Evolutionary conservation across 2,113 vertebrate genomes (phyloP).

Genomic region (Callorhinus ursinus): DNA sequence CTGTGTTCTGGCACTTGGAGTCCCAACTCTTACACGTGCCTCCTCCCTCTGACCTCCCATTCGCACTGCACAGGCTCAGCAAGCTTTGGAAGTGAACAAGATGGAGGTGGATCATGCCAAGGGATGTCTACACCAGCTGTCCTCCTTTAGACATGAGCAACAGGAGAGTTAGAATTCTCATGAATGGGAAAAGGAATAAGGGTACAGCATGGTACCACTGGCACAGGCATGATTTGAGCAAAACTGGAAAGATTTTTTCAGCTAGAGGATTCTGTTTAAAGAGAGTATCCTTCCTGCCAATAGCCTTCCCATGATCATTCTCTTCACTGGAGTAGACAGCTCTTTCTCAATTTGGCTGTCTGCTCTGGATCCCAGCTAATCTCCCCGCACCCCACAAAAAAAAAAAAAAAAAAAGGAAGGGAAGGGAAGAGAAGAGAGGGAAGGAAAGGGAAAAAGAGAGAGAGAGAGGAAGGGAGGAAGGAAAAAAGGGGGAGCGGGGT

Average conservation of each 20-base stretch:
- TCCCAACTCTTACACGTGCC: neutral
- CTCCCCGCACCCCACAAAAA: neutral
- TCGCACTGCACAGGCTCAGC: neutral
- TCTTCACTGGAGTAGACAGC: neutral
- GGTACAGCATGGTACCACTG: fast-evolving
- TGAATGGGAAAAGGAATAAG: neutral
- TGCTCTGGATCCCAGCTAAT: neutral
- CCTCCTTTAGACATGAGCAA: neutral
- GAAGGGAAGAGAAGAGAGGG: neutral
- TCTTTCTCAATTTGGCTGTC: neutral
- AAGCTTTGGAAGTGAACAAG: neutral
- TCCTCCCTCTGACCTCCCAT: neutral
- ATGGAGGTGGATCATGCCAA: neutral
- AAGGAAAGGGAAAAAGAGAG: fast-evolving
- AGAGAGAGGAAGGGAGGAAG: fast-evolving
- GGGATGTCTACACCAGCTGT: neutral
- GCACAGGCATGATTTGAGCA: neutral
- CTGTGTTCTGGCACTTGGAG: neutral
- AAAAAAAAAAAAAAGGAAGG: no score
- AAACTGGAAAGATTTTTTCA: neutral
- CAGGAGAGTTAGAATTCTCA: neutral
- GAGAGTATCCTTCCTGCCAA: neutral
- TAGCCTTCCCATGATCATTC: neutral
- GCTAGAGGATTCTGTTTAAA: neutral
- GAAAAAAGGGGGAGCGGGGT: no score